These are phyloP conservation scores for Berghia stephanieae DNA, from an alignment of 1,140 invertebrate species.

Conservation along the genomic window DNA sequence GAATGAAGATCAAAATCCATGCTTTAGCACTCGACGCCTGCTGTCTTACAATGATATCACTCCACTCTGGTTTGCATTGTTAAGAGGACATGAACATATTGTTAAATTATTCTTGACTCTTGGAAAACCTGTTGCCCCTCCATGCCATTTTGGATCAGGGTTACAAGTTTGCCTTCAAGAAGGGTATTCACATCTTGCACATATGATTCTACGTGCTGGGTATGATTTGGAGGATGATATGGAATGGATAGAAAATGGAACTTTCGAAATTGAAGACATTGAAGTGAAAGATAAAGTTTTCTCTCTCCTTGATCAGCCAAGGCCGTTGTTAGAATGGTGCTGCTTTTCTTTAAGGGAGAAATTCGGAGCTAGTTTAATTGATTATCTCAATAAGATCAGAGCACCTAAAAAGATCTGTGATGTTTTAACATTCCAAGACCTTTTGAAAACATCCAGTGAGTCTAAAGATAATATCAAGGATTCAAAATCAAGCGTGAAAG, in stretches of 20 bases:
- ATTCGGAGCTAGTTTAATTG: conserved; percentile 16
- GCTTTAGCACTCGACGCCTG: too few species aligned
- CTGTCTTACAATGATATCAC: conserved; percentile 31
- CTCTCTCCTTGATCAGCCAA: conserved; percentile 17
- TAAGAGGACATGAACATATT: conserved; percentile 27
- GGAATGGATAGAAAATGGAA: conserved; percentile 33
- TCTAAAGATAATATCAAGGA: too few species aligned
- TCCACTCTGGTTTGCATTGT: conserved; percentile 35
- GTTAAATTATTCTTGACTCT: conserved; percentile 30
- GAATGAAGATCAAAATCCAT: neutral
- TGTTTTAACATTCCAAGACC: conserved; percentile 21
- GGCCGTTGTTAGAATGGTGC: conserved; percentile 30
- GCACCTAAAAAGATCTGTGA: conserved; percentile 15
- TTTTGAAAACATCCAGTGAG: conserved; percentile 13
- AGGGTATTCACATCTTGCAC: conserved; percentile 20
- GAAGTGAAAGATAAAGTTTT: conserved; percentile 33
- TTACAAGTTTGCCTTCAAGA: conserved; percentile 31
- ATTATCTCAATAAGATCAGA: neutral
- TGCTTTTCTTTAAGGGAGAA: conserved; percentile 10
- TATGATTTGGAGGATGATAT: conserved; percentile 34
- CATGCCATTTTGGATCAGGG: conserved; percentile 36
- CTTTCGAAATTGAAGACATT: conserved; percentile 11
- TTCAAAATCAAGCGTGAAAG: too few species aligned
- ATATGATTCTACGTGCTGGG: conserved; percentile 31
- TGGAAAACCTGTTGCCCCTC: conserved; percentile 27